Base-by-base conservation (phyloP, 2,113 vertebrate genomes). In the Carollia perspicillata region DNA sequence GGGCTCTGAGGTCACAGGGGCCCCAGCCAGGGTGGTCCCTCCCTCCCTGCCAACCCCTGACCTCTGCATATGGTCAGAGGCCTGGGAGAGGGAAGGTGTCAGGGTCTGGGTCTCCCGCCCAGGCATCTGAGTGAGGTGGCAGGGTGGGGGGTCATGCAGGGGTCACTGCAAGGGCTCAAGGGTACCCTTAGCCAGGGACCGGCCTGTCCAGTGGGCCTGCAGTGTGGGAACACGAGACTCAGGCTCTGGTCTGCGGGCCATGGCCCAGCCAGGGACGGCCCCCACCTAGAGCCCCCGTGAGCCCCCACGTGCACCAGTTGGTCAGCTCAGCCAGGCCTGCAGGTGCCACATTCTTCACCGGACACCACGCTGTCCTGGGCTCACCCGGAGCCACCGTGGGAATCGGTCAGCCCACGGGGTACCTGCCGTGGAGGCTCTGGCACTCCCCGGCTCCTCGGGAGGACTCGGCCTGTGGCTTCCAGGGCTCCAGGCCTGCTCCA, bases 81-180 rank as follows among this genome's bases (percentile, higher is more conserved):
- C 33, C 13, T 0, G 7, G 33, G 44, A 23, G 8, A 1, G 6
- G 16, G 49, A 16, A 20, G 47, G 10, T 0, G 0, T 23, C 68
- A 23, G 44, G 44, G 28, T 6, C 3, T 0, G 1, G 51, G 33
- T 6, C 35, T 53, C 11, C 40, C 44, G 5, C 40, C 26, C 4
- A 6, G 8, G 23, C 22, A 47, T 51, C 16, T 0, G 37, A 10
- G 83, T 10, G 2, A 0, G 14, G 42, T 6, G 33, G 0, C 14
- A 5, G 17, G 30, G 20, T 55, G 18, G 16, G 14, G 4, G 10
- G 16, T 60, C 3, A 0, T 16, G 35, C 18, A 49, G 22, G 22
- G 55, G 47, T 7, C 4, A 10, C 4, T 6, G 4, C 4, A 0
- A 16, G n/a, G 77, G 49, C 49, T 23, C 51, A 17, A 44, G 4